Evolutionary conservation across 2,888 invertebrate genomes (phyloP), one percentile per base, ranked within the genome.

Genomic region (Cetonia aurata): DNA sequence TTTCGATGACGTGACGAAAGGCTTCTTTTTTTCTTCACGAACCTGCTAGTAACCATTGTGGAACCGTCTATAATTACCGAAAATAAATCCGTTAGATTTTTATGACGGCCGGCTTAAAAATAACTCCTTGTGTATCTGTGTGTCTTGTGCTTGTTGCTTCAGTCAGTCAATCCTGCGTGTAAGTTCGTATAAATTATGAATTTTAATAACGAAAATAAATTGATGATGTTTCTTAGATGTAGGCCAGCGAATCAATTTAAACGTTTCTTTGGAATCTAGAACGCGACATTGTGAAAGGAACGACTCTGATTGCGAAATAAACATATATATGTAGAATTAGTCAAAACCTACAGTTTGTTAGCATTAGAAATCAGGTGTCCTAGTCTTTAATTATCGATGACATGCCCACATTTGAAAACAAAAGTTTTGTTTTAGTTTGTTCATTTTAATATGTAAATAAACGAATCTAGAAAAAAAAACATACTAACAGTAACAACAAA

Each of bases 41-140:
- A 25, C 57, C 42, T 57, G 57, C 17, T 13, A 19, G 15, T 42
- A 19, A 10, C 42, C 19, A n/a, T 57, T 42, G 57, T 44, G 57
- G 44, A 57, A 44, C 17, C 48, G 12, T 57, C 57, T 57, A 57
- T 25, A 57, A 57, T 57, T 57, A 57, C 42, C 44, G 44, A 57
- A 42, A 57, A 57, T 57, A 57, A 42, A 57, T 15, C 42, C 57
- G 57, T 57, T 57, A 44, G 42, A 17, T 19, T 57, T 57, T 57
- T 57, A 57, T 25, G 37, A 37, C 37, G 13, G 57, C 25, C 42
- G 44, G 37, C 12, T 57, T 57, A 17, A 44, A 57, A 15, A 57
- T 42, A 57, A 37, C 37, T 37, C 15, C 2, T n/a, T 15, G n/a
- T 42, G 17, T 57, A n/a, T 4, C 15, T 10, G 41, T 15, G n/a